Conservation (phyloP, 1,140 invertebrate species). For the Dryas iulia region DNA sequence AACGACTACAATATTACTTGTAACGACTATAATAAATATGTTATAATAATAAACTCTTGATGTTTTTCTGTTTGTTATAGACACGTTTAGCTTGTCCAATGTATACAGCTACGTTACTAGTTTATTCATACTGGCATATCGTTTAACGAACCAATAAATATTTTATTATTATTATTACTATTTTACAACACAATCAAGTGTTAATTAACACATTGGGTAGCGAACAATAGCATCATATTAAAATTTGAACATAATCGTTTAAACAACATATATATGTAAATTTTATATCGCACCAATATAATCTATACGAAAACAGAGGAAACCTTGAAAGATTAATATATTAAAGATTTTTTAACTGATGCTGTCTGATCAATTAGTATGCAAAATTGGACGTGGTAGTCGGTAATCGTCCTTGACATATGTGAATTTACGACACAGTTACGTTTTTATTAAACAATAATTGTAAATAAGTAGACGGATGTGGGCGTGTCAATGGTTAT, state of each 20-base stretch:
- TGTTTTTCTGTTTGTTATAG: too few species aligned
- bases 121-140: too few species aligned
- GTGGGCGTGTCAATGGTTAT: slow-evolving; percentile 8
- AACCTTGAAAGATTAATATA: slow-evolving; percentile 15
- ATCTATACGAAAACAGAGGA: slow-evolving; percentile 4
- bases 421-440: slow-evolving; percentile 20
- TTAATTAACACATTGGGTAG: background rate
- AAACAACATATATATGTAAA: slow-evolving; percentile 9
- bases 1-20: too few species aligned
- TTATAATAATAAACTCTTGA: too few species aligned
- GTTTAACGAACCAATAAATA: background rate
- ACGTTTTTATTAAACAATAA: slow-evolving; percentile 19
- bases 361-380: slow-evolving; percentile 12
- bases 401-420: slow-evolving; percentile 23
- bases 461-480: slow-evolving; percentile 17
- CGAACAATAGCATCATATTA: background rate
- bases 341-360: slow-evolving; percentile 2
- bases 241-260: background rate
- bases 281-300: background rate
- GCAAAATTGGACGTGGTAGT: slow-evolving; percentile 14
- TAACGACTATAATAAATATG: too few species aligned
- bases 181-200: background rate
- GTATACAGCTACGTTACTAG: too few species aligned
- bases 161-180: background rate
- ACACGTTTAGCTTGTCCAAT: too few species aligned